phyloP scores from a whole-genome alignment of 30 jellyfish, hydroid and myxozoan species.

The Calvadosia cruxmelitensis region DNA sequence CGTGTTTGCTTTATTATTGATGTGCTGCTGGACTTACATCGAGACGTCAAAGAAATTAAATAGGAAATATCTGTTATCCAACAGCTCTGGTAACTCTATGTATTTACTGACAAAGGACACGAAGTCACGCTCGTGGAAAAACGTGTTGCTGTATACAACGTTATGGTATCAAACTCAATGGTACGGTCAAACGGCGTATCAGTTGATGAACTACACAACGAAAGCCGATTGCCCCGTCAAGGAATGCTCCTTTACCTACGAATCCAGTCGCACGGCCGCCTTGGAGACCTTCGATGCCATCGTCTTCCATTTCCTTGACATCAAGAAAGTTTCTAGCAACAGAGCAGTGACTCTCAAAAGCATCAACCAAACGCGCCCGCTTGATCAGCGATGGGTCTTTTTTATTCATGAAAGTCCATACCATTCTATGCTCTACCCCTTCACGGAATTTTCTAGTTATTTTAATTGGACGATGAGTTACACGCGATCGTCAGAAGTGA shows the following conservation, averaged over 20 bases:
- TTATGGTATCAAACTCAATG: conserved; percentile 60
- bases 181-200: conserved; percentile 37
- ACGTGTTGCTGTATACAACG: conserved; percentile 48
- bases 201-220: conserved; percentile 20
- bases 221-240: conserved; percentile 35
- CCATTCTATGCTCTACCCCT: conserved; percentile 12
- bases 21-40: no score
- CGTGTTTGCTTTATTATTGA: no score
- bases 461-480: conserved; percentile 97
- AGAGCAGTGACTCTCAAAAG: conserved; percentile 39
- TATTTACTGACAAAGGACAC: no score
- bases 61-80: no score
- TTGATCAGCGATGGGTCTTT: conserved; percentile 67
- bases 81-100: no score
- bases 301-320: conserved; percentile 86
- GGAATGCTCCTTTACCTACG: conserved; percentile 66
- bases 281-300: conserved; percentile 43
- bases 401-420: conserved; percentile 90
- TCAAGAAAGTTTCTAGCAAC: conserved; percentile 24
- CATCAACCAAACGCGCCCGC: conserved; percentile 28
- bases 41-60: no score
- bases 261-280: conserved; percentile 20
- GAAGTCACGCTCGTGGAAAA: no score
- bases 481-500: conserved; percentile 63
- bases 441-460: conserved; percentile 36